A percentile compares a stretch with the other conserved stretches of the same genome.
Conservation (phyloP, 2,113 vertebrate species). For the Spheniscus mendiculus region DNA sequence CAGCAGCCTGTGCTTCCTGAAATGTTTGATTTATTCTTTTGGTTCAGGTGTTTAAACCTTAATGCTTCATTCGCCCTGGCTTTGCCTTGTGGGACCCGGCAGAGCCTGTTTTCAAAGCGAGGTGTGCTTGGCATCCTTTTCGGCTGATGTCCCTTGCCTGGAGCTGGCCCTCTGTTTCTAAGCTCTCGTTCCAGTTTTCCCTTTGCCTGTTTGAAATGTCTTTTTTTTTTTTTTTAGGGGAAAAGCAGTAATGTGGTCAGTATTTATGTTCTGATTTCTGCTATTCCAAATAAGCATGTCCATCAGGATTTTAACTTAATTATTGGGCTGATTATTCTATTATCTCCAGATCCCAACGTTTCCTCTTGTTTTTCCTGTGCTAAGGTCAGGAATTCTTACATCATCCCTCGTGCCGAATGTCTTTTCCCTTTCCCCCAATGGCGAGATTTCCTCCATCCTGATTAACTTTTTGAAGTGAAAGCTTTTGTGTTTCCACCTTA, state of each 20-base stretch:
- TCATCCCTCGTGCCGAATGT: neutral
- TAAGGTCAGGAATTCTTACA: constrained; percentile 30
- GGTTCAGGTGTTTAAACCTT: neutral
- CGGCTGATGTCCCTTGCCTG: neutral
- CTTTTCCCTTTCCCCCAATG: neutral
- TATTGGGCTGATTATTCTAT: constrained; percentile 1
- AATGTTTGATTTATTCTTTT: neutral
- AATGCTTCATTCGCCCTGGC: neutral
- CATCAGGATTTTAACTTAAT: neutral
- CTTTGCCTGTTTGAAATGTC: neutral
- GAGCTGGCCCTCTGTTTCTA: neutral
- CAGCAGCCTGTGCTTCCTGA: neutral
- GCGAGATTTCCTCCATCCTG: neutral
- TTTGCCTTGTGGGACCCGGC: neutral
- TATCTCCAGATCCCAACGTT: neutral
- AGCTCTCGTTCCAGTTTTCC: neutral
- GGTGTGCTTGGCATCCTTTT: neutral
- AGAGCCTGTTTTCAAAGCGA: neutral
- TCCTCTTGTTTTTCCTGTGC: constrained; percentile 56
- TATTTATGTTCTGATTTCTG: neutral
- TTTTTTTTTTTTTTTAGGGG: neutral
- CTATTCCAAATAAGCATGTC: neutral
- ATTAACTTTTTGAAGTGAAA: neutral
- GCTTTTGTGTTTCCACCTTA: neutral
- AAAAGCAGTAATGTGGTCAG: neutral